Percentiles rank a stretch among this genome's conserved stretches.
phyloP scores from a whole-genome alignment of 1,140 invertebrate genomes.

The Eciton burchellii region DNA sequence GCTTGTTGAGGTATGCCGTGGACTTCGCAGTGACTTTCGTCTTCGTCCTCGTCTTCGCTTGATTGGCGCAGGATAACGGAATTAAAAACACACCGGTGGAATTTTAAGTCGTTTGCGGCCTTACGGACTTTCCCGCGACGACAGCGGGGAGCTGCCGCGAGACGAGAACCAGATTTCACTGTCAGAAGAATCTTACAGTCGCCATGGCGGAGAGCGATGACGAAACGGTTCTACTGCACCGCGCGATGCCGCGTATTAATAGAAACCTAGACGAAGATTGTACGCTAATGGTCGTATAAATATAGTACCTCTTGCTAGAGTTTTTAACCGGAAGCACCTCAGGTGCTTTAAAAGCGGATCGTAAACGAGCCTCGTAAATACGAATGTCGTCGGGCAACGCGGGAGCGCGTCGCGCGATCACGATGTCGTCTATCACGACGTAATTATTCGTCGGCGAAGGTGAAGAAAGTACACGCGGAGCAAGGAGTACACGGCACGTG shows the following conservation, averaged over 20 bases:
- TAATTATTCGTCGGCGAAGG: conserved; percentile 56
- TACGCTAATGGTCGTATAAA: conserved; percentile 72
- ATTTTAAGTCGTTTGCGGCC: conserved; percentile 46
- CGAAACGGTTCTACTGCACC: conserved; percentile 64
- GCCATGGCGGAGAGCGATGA: conserved; percentile 45
- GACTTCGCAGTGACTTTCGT: background rate
- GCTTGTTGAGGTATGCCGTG: background rate
- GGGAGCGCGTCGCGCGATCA: background rate
- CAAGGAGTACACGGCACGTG: conserved; percentile 64
- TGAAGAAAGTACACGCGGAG: conserved; percentile 55
- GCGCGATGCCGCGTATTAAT: conserved; percentile 62
- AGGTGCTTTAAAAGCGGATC: conserved; percentile 64
- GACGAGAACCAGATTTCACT: conserved; percentile 67
- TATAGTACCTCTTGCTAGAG: conserved; percentile 64
- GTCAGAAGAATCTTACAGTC: conserved; percentile 53
- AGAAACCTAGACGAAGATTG: conserved; percentile 67
- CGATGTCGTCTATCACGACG: conserved; percentile 31
- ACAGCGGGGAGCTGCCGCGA: conserved; percentile 40
- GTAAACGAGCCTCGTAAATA: conserved; percentile 66
- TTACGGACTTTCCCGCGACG: conserved; percentile 43
- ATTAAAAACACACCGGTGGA: conserved; percentile 39
- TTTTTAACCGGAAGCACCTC: conserved; percentile 71
- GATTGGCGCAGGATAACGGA: conserved; percentile 32
- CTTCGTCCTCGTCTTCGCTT: background rate
- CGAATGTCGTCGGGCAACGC: conserved; percentile 39